phyloP scores from a whole-genome alignment of 2,888 invertebrate genomes.

The Acholoe squamosa region DNA sequence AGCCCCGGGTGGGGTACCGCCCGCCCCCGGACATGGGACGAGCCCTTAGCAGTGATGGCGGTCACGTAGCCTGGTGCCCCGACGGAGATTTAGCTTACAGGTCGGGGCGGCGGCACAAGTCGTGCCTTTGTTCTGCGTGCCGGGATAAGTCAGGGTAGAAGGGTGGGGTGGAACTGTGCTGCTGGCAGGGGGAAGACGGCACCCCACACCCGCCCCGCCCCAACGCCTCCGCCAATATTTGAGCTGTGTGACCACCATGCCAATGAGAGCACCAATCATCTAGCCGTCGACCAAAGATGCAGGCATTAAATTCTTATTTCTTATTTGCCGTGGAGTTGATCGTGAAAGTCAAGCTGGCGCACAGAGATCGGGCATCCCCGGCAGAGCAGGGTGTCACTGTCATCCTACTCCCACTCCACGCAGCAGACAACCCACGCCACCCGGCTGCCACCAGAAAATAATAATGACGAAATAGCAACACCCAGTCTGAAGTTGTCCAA shows the following conservation, averaged over 20 bases:
- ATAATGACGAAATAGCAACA: neutral
- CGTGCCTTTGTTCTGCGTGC: conserved; percentile 47
- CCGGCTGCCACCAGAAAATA: neutral
- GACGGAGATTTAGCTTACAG: conserved; percentile 58
- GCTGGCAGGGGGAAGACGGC: conserved; percentile 3
- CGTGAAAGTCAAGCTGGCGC: conserved; percentile 48
- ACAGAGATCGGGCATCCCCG: neutral
- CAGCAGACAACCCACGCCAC: neutral
- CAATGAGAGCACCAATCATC: conserved; percentile 57
- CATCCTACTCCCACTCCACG: neutral
- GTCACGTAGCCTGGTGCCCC: conserved; percentile 39
- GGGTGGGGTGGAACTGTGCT: neutral
- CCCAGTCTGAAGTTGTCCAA: conserved; percentile 25
- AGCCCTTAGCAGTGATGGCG: conserved; percentile 12
- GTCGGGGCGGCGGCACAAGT: neutral
- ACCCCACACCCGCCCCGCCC: neutral
- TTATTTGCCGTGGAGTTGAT: conserved; percentile 48
- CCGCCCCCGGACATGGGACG: neutral
- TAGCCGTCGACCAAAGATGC: conserved; percentile 48
- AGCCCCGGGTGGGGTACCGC: neutral
- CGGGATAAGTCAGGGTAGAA: conserved; percentile 30
- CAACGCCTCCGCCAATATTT: conserved; percentile 55
- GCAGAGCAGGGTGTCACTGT: neutral
- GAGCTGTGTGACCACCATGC: conserved; percentile 51
- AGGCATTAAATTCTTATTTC: conserved; percentile 57